These are phyloP conservation scores for Gymnorhina tibicen DNA, from an alignment of 2,113 vertebrate genomes.

Conservation along the genomic window DNA sequence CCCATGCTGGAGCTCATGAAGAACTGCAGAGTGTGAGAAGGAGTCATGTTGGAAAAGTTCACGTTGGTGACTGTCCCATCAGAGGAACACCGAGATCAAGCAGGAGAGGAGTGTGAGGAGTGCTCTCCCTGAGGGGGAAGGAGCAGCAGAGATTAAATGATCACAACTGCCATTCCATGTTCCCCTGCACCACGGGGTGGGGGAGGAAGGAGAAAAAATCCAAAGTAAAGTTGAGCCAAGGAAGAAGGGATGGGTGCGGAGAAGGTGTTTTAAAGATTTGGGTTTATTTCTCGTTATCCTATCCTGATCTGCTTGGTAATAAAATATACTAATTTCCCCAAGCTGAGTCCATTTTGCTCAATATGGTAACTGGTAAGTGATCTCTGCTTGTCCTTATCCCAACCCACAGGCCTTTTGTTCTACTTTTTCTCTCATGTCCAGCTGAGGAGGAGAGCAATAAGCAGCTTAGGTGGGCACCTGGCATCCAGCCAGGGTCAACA, in stretches of 20 bases:
- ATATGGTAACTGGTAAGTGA: neutral
- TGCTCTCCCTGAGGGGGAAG: neutral
- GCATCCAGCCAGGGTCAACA: neutral
- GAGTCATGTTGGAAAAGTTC: rapidly evolving
- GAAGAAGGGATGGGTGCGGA: neutral
- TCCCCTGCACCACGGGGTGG: neutral
- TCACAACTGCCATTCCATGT: neutral
- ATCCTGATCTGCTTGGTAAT: neutral
- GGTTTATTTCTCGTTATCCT: neutral
- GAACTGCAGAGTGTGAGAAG: neutral
- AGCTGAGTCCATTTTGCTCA: neutral
- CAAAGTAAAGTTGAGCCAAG: neutral
- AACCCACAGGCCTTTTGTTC: neutral
- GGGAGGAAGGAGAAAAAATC: neutral
- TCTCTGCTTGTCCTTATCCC: neutral
- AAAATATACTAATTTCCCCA: neutral
- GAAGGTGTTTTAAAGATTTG: neutral
- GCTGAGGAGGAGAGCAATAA: neutral
- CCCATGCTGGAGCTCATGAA: neutral
- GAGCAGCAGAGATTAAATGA: neutral
- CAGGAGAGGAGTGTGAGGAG: neutral
- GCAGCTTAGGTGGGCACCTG: neutral
- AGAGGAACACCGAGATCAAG: neutral
- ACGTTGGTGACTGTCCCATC: neutral
- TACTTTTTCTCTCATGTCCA: neutral